Evolutionary conservation across 2,113 vertebrate genomes (phyloP), one percentile per base, ranked within the genome.

Genomic region (Daphoenositta chrysoptera): DNA sequence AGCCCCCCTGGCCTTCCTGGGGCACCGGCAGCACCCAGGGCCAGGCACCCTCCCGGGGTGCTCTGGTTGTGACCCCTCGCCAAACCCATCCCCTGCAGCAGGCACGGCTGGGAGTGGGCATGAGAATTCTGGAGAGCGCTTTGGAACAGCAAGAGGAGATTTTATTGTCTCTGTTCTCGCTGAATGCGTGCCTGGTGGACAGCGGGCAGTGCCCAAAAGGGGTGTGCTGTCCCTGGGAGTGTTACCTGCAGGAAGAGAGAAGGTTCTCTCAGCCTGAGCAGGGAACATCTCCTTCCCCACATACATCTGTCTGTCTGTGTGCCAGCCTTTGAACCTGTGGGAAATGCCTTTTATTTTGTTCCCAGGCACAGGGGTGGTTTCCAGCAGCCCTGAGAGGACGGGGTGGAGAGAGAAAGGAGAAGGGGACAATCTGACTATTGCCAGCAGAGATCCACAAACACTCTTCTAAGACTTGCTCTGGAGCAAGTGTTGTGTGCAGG

Each of bases 41-140:
- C 37, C 50, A 1, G 1, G 51, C 15, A 12, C 44, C 69, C 3
- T 30, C 18, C 1, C 4, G 12, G 45, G 11, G 33, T 14, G 26
- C 66, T 53, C 56, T 68, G 80, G 14, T 2, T 71, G 33, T 24
- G 31, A 7, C 15, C 28, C 31, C n/a, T 72, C 68, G 26, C 11
- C 73, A 33, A 10, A 39, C 40, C 87, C 28, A 28, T 33, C 39
- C 28, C 27, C 39, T 2, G 0, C 53, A 27, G 40, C 9, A 3
- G 31, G 45, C 28, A 9, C 42, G 31, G 9, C n/a, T 78, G 31
- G 26, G 11, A 8, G 27, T 7, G 54, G 44, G n/a, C 11, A 22
- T 3, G 8, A 31, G 23, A 53, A n/a, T 27, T 45, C 51, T 66
- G 56, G 39, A 45, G 12, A 28, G 18, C 12, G 6, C 11, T 82